These are phyloP conservation scores for Andrena marginata DNA, from an alignment of 2,888 invertebrate species.

Conservation along the genomic window DNA sequence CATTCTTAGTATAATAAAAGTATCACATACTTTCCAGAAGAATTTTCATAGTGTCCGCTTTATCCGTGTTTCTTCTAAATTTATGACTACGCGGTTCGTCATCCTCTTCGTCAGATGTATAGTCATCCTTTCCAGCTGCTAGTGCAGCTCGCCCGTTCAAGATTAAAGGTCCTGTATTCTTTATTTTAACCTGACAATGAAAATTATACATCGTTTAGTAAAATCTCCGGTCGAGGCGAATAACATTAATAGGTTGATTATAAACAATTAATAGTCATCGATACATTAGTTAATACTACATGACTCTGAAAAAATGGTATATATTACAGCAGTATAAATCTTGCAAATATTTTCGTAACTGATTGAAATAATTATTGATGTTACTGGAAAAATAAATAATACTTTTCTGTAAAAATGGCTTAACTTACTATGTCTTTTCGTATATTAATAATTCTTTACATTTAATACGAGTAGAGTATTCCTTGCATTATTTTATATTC, in stretches of 20 bases:
- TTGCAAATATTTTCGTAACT: not conserved
- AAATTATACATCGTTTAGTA: constrained; percentile 39
- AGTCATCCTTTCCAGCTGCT: constrained; percentile 90
- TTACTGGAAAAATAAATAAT: not conserved
- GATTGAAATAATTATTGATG: constrained; percentile 21
- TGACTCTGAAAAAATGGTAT: constrained; percentile 32
- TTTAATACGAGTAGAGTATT: not conserved
- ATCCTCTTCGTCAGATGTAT: constrained; percentile 89
- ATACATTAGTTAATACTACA: constrained; percentile 1
- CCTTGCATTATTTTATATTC: not conserved
- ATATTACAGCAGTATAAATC: constrained; percentile 3
- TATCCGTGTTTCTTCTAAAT: constrained; percentile 85
- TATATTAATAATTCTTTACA: constrained; percentile 11
- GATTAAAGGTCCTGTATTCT: constrained; percentile 88
- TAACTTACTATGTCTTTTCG: constrained; percentile 15
- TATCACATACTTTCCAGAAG: constrained; percentile 89
- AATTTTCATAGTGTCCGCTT: constrained; percentile 90
- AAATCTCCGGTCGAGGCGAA: not conserved
- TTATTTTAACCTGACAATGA: constrained; percentile 86
- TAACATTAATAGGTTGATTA: not conserved
- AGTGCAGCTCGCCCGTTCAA: constrained; percentile 93
- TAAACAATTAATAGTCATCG: constrained; percentile 27
- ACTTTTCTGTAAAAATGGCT: constrained; percentile 1
- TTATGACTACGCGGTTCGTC: constrained; percentile 85
- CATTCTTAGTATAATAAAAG: constrained; percentile 13